These are phyloP conservation scores for Drosophila saltans DNA, from an alignment of 1,140 invertebrate genomes.

Conservation along the genomic window DNA sequence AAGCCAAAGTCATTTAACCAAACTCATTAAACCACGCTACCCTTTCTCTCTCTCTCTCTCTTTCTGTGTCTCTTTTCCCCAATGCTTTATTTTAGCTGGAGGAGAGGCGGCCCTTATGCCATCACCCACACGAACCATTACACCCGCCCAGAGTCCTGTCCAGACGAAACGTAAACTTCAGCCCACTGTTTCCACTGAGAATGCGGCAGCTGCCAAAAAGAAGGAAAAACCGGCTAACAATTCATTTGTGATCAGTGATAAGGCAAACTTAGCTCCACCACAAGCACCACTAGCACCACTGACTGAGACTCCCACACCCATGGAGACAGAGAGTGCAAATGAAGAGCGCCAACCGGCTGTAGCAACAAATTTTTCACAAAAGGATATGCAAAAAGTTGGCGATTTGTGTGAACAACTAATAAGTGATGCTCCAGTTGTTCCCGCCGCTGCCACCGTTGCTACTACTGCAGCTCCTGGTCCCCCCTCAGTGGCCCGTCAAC, in stretches of 20 bases:
- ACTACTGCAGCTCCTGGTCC: neutral
- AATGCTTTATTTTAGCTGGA: slow-evolving; percentile 62
- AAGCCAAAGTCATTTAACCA: slow-evolving; percentile 75
- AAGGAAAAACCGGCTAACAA: slow-evolving; percentile 73
- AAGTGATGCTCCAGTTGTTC: slow-evolving; percentile 6
- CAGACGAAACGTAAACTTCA: slow-evolving; percentile 88
- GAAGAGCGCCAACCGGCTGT: slow-evolving; percentile 22
- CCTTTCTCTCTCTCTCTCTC: slow-evolving; percentile 68
- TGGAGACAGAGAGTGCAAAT: slow-evolving; percentile 73
- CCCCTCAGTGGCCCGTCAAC: slow-evolving; percentile 47
- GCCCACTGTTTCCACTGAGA: slow-evolving; percentile 87
- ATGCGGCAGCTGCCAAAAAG: slow-evolving; percentile 73
- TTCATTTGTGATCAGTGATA: slow-evolving; percentile 64
- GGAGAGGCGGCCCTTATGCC: slow-evolving; percentile 84
- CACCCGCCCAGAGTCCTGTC: slow-evolving; percentile 74
- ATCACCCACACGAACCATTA: slow-evolving; percentile 86
- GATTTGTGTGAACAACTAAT: slow-evolving; percentile 73
- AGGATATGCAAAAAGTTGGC: slow-evolving; percentile 82
- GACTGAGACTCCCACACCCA: slow-evolving; percentile 41
- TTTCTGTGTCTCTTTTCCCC: slow-evolving; percentile 28
- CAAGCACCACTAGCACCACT: slow-evolving; percentile 15
- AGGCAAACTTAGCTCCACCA: slow-evolving; percentile 44
- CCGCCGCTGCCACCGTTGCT: neutral
- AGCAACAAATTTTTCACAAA: slow-evolving; percentile 63
- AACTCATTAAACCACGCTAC: slow-evolving; percentile 75